Evolutionary conservation across 30 jellyfish, hydroid and myxozoan species (phyloP).

Genomic region (Aurelia sp.): DNA sequence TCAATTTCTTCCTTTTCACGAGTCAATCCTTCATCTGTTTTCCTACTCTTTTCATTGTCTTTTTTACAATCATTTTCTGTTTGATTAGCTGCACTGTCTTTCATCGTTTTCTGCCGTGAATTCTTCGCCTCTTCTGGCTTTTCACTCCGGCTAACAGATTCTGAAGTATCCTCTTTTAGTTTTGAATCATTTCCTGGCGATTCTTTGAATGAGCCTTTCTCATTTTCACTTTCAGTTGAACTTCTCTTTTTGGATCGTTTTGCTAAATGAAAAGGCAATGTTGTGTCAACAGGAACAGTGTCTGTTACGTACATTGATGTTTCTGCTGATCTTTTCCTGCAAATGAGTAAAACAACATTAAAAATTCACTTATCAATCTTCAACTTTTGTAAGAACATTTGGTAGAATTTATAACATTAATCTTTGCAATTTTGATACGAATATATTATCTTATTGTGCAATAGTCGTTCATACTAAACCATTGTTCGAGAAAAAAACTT

Average conservation of each 20-base stretch:
- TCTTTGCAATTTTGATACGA: too few relatives aligned
- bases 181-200: neutral
- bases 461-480: too few relatives aligned
- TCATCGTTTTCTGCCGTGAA: neutral
- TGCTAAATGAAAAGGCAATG: constrained; percentile 41
- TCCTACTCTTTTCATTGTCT: neutral
- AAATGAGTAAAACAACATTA: neutral
- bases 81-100: neutral
- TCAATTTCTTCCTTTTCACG: constrained; percentile 12
- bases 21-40: neutral
- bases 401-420: too few relatives aligned
- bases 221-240: constrained; percentile 4
- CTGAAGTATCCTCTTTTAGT: neutral
- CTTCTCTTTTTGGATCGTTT: constrained; percentile 14
- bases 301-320: constrained; percentile 64
- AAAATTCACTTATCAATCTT: neutral
- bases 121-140: too few relatives aligned
- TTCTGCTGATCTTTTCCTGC: constrained; percentile 52
- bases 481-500: too few relatives aligned
- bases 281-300: constrained; percentile 25
- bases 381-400: too few relatives aligned
- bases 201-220: neutral
- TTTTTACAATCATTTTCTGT: neutral
- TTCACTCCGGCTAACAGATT: too few relatives aligned
- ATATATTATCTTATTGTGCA: too few relatives aligned